Evolutionary conservation across 2,113 vertebrate species (phyloP), one percentile per base, ranked within the genome.

Genomic region (Dromiciops gliroides): DNA sequence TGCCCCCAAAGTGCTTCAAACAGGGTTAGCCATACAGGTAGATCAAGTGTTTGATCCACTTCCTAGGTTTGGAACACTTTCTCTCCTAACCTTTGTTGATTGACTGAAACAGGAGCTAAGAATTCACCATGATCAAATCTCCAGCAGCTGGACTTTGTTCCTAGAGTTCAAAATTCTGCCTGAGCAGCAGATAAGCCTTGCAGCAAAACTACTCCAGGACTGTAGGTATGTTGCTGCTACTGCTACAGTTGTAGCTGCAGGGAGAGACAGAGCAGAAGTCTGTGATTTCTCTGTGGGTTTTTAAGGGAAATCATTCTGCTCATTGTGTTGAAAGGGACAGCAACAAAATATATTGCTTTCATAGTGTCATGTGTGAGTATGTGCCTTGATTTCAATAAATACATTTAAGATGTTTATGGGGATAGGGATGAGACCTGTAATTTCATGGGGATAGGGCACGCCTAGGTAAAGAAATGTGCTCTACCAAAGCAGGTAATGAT

Each of bases 91-190:
- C 1, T 24, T 14, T 44, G 8, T 0, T 16, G 67, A 16, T n/a
- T 19, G 90, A 60, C 37, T 60, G 3, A 31, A 2, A 1, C 8
- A 3, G 6, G 10, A 25, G 23, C 12, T 44, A 48, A 16, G 48
- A n/a, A 49, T 3, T 8, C 56, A 6, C 4, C 11, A 56, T 8
- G 37, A 51, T 19, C 19, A 0, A 2, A 48, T 12, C n/a, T 24
- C 19, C 31, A 12, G 8, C 0, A 26, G n/a, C 28, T 16, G 23
- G 48, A 52, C 9, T 83, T 83, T 83, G 67, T 83, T 83, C 16
- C 26, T 19, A 1, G 2, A 0, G 23, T 2, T 23, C 2, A 0
- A 8, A 2, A 22, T 19, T 24, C 50, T 91, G 50, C 24, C 49
- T 8, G 53, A 50, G n/a, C 10, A 67, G 44, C 26, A 75, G n/a